Evolutionary conservation across 2,113 vertebrate genomes (phyloP), one percentile per base, ranked within the genome.

Genomic region (Varanus komodoensis): DNA sequence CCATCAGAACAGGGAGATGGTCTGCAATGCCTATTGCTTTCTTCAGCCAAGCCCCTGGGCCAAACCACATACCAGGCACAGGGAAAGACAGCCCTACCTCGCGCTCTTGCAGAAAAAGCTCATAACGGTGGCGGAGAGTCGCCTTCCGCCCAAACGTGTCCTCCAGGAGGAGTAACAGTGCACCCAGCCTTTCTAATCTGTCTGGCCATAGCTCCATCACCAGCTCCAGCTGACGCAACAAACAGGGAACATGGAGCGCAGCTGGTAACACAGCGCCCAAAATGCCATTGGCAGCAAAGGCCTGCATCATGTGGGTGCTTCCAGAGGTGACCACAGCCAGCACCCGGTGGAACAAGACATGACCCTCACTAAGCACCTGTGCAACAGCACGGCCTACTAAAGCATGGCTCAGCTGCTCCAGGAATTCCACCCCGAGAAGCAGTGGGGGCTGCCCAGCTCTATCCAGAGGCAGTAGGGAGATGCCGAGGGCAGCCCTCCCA

Each of bases 131-230:
- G 32, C 82, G 88, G 2, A 89, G 73, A 19, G 71, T 19, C 17
- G 71, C 38, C 8, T 17, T 61, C 44, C 17, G 14, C 25, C 88
- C 88, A 67, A 89, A 77, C 0, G 82, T 84, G 4, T 89, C 81
- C 2, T 89, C 57, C 8, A 89, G 82, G 52, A 89, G 88, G 21
- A 3, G 54, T 2, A 84, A 69, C 81, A 77, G 11, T 3, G 19
- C 50, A 8, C 4, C 6, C 8, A 89, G 38, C 32, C 73, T 68
- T 84, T 89, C 88, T 44, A 89, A 50, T 73, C 48, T 77, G 1
- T 84, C 82, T 68, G 73, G 88, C 88, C 88, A 89, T 0, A 89
- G 38, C 73, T 89, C 88, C 57, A 89, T 84, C 82, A 89, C 44
- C 4, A 89, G 25, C 88, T 89, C 82, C 82, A 89, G n/a, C 44